Base-by-base conservation (phyloP, 2,797 vertebrate species). In the Neosalanx taihuensis region DNA sequence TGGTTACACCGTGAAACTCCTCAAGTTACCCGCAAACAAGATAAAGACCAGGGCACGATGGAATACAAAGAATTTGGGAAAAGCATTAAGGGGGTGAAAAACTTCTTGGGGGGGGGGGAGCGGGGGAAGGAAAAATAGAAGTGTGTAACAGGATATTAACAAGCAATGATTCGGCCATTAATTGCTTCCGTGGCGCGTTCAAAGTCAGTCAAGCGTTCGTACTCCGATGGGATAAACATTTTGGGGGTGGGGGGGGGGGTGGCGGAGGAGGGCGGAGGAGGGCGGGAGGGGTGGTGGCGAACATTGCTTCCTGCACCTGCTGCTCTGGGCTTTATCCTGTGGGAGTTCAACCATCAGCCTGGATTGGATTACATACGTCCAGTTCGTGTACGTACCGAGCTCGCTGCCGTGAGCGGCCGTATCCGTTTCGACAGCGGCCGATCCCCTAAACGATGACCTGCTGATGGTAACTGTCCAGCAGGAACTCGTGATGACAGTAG, bases 131-230 rank as follows among this genome's bases (percentile, higher is more conserved):
- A 18, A 6, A 71, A 2, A 33, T 31, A 35, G n/a, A 71, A 67
- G 53, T 70, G 67, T 20, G 5, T 37, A 15, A 37, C 9, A 1
- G 18, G 59, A 64, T 35, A 67, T 77, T 56, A 0, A 46, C 72
- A 72, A 60, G 57, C 58, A n/a, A 2, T 2, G 49, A 0, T 56
- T 65, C 70, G n/a, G 18, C 72, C 71, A 81, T 83, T 80, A 87
- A 85, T 86, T 82, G 80, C 73, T 82, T 87, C 85, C 88, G 79
- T 15, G 71, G 81, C 78, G 79, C 66, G 76, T 83, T 82, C 69
- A 18, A 3, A 82, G 29, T 72, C 77, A 29, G 59, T 82, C 72
- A 72, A 59, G 72, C 76, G 13, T 79, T 62, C 23, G 5, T 46
- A 3, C 57, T 74, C 70, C 75, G 64, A 83, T 51, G 72, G 76